Evolutionary conservation across 2,113 vertebrate species (phyloP).

Genomic region (Empidonax alnorum): DNA sequence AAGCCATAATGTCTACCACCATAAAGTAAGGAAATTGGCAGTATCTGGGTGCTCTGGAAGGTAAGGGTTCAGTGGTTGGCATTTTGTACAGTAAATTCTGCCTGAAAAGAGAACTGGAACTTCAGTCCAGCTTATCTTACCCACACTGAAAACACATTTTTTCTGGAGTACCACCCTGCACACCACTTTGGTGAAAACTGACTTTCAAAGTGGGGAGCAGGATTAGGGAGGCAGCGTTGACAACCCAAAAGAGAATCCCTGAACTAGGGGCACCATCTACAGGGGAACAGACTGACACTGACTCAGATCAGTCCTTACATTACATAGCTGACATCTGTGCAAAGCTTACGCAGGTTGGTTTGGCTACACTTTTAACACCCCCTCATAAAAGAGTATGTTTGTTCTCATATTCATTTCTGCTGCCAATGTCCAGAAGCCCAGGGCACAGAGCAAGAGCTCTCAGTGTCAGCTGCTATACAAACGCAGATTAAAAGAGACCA

Average conservation of each 20-base stretch:
- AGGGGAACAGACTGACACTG: conserved; percentile 46
- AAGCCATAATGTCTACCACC: not conserved
- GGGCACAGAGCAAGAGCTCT: not conserved
- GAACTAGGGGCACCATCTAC: conserved; percentile 66
- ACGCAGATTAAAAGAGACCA: not conserved
- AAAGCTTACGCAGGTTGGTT: not conserved
- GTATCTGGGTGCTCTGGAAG: not conserved
- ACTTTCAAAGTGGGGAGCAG: not conserved
- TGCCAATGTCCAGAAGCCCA: not conserved
- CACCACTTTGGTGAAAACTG: not conserved
- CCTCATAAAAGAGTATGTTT: not conserved
- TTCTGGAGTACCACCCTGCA: not conserved
- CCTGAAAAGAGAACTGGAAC: not conserved
- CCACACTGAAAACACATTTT: not conserved
- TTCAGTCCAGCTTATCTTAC: not conserved
- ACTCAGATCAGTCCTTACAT: not conserved
- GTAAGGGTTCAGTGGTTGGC: not conserved
- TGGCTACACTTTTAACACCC: not conserved
- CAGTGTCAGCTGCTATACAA: not conserved
- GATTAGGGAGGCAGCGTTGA: not conserved
- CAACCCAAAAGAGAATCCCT: conserved; percentile 34
- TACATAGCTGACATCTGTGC: not conserved
- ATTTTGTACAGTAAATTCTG: not conserved
- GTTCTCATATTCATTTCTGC: not conserved
- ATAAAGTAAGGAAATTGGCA: not conserved